Conservation (phyloP, 2,888 invertebrate species). For the Gastracanthus pulcherrimus region DNA sequence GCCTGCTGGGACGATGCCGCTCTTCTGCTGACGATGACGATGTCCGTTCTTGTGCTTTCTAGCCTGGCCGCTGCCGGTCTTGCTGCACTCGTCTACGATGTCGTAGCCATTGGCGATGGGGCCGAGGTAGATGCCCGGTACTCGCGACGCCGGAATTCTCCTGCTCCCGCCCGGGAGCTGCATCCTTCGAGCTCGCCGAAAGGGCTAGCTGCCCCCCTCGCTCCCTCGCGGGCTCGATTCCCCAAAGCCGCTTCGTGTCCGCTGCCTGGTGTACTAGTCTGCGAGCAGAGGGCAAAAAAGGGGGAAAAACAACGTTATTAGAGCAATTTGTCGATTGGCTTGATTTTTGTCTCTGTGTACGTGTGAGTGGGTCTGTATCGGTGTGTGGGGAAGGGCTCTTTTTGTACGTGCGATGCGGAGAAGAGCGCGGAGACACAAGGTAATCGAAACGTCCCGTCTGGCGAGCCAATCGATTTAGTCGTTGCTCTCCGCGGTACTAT, state of each 20-base stretch:
- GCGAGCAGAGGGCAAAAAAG: conserved; percentile 54
- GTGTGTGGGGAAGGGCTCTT: no score
- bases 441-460: no score
- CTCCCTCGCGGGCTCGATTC: conserved; percentile 75
- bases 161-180: conserved; percentile 78
- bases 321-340: not conserved
- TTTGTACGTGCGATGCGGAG: no score
- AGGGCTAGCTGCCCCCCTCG: conserved; percentile 76
- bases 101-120: conserved; percentile 68
- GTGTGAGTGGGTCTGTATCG: not conserved
- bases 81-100: conserved; percentile 63
- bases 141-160: conserved; percentile 74
- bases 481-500: no score
- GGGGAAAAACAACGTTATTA: not conserved
- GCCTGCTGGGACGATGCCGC: conserved; percentile 57
- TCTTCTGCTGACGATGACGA: not conserved
- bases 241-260: conserved; percentile 2
- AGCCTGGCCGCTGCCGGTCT: conserved; percentile 59
- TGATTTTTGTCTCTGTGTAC: not conserved
- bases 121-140: conserved; percentile 70
- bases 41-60: not conserved
- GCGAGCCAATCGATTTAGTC: no score
- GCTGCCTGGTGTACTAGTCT: conserved; percentile 63
- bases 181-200: conserved; percentile 77
- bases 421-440: no score